A percentile compares a stretch with the other conserved stretches of the same genome.
phyloP scores from a whole-genome alignment of 92 coral and sea anemone genomes.

The Zoanthus sociatus region DNA sequence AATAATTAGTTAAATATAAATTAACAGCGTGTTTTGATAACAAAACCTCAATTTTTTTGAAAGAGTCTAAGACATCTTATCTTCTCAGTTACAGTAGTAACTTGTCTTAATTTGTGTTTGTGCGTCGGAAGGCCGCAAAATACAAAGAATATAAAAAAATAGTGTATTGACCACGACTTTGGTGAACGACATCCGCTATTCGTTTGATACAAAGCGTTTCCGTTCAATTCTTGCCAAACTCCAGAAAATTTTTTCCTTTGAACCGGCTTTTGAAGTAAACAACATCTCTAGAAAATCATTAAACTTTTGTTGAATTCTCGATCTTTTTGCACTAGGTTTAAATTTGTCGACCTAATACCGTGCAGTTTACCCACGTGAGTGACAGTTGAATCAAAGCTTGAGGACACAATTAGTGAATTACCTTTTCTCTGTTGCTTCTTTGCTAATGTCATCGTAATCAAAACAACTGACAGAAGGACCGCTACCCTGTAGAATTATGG shows the following conservation, averaged over 20 bases:
- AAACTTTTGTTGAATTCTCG: background rate
- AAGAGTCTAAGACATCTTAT: background rate
- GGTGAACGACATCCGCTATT: background rate
- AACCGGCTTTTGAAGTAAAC: background rate
- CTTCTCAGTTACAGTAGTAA: background rate
- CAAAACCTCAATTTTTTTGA: background rate
- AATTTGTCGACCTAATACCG: no score
- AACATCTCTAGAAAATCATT: background rate
- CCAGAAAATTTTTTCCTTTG: background rate
- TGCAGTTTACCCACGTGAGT: background rate
- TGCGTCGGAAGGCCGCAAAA: background rate
- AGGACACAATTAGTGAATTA: background rate
- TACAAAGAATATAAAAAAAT: background rate
- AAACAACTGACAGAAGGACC: background rate
- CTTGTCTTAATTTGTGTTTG: background rate
- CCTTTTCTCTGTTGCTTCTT: constrained; percentile 3
- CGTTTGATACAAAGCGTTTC: background rate
- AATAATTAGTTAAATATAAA: background rate
- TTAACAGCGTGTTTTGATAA: background rate
- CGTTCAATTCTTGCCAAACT: background rate
- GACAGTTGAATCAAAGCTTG: background rate
- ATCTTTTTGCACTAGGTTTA: background rate
- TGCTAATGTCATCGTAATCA: constrained; percentile 30
- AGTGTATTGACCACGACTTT: background rate
- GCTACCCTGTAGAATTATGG: constrained; percentile 24